A percentile compares a stretch with the other conserved stretches of the same genome.
Conservation (phyloP, 53 echinoderm and acorn worm genomes). For the Antedon mediterranea region DNA sequence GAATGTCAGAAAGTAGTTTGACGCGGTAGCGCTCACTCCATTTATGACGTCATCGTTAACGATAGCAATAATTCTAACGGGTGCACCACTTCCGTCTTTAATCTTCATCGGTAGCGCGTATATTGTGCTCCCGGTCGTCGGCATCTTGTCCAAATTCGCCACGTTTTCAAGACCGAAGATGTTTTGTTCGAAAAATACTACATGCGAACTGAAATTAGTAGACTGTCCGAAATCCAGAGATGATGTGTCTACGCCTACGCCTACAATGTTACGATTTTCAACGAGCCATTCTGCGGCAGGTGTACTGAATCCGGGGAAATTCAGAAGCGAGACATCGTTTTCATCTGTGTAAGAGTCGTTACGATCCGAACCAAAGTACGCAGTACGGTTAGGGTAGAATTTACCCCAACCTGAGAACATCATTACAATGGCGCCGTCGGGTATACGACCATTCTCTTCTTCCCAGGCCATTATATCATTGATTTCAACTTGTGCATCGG, state of each 20-base stretch:
- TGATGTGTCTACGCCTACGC: constrained; percentile 20
- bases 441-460: constrained; percentile 6
- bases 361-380: constrained; percentile 3
- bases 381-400: constrained; percentile 3
- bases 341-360: constrained; percentile 11
- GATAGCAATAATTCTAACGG: constrained; percentile 3
- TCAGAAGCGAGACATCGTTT: constrained; percentile 8
- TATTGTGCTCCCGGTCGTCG: constrained; percentile 1
- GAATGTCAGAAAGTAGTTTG: too few relatives aligned
- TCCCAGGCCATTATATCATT: constrained; percentile 14
- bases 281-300: constrained; percentile 24
- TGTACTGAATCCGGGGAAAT: constrained; percentile 22
- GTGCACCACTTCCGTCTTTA: constrained; percentile 1
- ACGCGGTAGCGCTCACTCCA: neutral
- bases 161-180: constrained; percentile 15
- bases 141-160: constrained; percentile 11
- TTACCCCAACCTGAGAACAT: constrained; percentile 21
- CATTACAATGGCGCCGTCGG: constrained; percentile 6
- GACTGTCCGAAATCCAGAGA: constrained; percentile 21
- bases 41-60: neutral
- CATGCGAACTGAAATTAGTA: constrained; percentile 3
- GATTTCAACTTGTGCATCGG: neutral
- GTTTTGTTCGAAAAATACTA: neutral
- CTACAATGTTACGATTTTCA: constrained; percentile 14
- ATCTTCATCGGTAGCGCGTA: constrained; percentile 11